These are phyloP conservation scores for Pseudochromis fuscus DNA, from an alignment of 2,797 vertebrate genomes.

Conservation along the genomic window DNA sequence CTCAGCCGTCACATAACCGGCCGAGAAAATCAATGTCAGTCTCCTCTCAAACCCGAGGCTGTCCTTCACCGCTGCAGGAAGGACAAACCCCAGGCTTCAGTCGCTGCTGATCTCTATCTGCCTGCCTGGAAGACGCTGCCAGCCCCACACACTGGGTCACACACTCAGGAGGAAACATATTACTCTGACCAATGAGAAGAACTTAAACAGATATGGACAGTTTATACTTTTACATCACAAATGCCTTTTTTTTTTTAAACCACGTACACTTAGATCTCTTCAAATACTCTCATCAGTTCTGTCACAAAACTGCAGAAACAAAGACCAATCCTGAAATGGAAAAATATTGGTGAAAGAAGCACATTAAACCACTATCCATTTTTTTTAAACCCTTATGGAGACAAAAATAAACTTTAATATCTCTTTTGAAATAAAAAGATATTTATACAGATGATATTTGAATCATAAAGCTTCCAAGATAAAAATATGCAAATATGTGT, in stretches of 20 bases:
- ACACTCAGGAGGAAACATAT: slow-evolving; percentile 25
- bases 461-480: too few relatives aligned
- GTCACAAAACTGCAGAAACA: neutral
- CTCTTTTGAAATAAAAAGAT: too few relatives aligned
- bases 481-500: too few relatives aligned
- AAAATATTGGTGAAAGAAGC: too few relatives aligned
- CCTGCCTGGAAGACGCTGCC: slow-evolving; percentile 49
- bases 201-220: neutral
- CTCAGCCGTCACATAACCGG: slow-evolving; percentile 62
- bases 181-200: slow-evolving; percentile 4
- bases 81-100: slow-evolving; percentile 75
- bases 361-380: too few relatives aligned
- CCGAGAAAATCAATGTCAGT: slow-evolving; percentile 75
- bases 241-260: neutral
- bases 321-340: neutral
- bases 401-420: too few relatives aligned
- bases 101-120: slow-evolving; percentile 76
- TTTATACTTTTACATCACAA: neutral
- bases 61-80: slow-evolving; percentile 78
- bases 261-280: neutral
- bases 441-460: too few relatives aligned
- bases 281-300: too few relatives aligned
- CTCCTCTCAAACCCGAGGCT: slow-evolving; percentile 71
- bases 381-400: too few relatives aligned
- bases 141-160: slow-evolving; percentile 12